These are phyloP conservation scores for Lethrus apterus DNA, from an alignment of 1,140 invertebrate genomes.

Conservation along the genomic window DNA sequence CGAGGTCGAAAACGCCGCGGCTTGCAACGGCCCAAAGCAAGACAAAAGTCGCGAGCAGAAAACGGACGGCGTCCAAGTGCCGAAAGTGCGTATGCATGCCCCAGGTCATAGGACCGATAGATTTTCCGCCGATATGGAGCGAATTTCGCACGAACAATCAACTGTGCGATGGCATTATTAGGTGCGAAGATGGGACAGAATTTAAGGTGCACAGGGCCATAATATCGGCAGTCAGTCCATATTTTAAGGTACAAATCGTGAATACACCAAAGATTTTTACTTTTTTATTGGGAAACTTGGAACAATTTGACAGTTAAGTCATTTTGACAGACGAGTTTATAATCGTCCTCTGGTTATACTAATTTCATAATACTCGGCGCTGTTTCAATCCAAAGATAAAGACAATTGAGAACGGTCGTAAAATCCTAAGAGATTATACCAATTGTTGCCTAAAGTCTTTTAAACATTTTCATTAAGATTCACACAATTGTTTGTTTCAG, in stretches of 20 bases:
- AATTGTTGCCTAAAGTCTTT: too few species aligned
- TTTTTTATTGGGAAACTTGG: too few species aligned
- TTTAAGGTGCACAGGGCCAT: conserved; percentile 59
- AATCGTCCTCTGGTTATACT: too few species aligned
- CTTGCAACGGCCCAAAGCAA: conserved; percentile 2
- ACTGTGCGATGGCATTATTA: conserved; percentile 52
- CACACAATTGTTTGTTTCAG: too few species aligned
- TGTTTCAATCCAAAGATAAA: too few species aligned
- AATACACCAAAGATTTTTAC: too few species aligned
- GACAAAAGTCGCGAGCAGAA: conserved; percentile 3
- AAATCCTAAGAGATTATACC: too few species aligned
- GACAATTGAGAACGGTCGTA: too few species aligned
- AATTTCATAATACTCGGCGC: too few species aligned
- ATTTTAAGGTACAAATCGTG: conserved; percentile 52
- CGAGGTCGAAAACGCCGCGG: conserved; percentile 3
- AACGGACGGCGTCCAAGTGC: conserved; percentile 14
- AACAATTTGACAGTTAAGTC: too few species aligned
- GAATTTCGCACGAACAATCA: conserved; percentile 52
- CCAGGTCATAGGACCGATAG: conserved; percentile 26
- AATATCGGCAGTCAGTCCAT: conserved; percentile 57
- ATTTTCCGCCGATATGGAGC: conserved; percentile 57
- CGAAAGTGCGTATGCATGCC: conserved; percentile 25
- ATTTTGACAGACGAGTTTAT: too few species aligned
- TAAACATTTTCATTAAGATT: too few species aligned
- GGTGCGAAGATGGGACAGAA: conserved; percentile 51